phyloP scores from a whole-genome alignment of 2,888 invertebrate genomes.

The Andrena camellia region DNA sequence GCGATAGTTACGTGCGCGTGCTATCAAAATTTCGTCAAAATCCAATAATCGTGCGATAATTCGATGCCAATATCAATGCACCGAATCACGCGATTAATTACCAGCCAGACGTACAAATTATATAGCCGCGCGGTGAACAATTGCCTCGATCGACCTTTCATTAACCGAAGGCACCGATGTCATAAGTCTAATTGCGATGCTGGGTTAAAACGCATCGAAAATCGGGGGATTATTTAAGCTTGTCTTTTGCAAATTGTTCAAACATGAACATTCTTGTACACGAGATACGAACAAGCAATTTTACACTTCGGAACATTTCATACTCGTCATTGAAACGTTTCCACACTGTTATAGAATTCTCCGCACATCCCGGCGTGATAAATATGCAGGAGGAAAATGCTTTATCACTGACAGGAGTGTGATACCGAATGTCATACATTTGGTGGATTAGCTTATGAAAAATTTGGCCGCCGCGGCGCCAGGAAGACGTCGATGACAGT shows the following conservation, averaged over 20 bases:
- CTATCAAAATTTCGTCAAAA: constrained; percentile 58
- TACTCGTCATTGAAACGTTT: neutral
- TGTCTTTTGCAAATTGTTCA: too few species aligned
- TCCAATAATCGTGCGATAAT: constrained; percentile 59
- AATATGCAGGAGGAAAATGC: constrained; percentile 12
- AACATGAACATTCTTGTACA: neutral
- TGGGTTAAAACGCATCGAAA: too few species aligned
- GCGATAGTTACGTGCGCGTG: neutral
- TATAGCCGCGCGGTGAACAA: constrained; percentile 33
- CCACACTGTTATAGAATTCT: neutral
- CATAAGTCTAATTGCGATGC: neutral
- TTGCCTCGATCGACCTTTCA: constrained; percentile 17
- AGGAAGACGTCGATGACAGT: constrained; percentile 42
- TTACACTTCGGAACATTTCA: neutral
- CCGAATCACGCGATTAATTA: constrained; percentile 60
- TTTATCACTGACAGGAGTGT: constrained; percentile 4
- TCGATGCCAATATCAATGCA: constrained; percentile 51
- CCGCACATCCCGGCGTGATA: constrained; percentile 2
- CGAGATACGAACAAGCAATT: neutral
- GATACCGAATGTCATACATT: constrained; percentile 38
- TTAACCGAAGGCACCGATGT: constrained; percentile 29
- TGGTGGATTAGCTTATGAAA: constrained; percentile 37
- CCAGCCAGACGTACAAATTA: constrained; percentile 57
- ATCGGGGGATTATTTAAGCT: neutral
- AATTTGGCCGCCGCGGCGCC: constrained; percentile 37